phyloP scores from a whole-genome alignment of 2,113 vertebrate genomes.

The Peucedramus taeniatus region DNA sequence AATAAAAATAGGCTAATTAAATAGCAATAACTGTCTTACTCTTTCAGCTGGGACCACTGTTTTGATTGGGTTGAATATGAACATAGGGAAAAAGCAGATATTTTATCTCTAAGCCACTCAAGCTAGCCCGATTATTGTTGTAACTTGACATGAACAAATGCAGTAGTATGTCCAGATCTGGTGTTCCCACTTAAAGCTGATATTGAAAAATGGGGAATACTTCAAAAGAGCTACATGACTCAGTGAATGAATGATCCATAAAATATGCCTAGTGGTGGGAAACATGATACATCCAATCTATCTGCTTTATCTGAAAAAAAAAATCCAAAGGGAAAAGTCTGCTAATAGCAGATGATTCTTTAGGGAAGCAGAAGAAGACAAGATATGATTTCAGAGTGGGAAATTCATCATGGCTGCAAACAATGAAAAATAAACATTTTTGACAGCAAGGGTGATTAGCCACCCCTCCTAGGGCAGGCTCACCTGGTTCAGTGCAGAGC shows the following conservation, averaged over 20 bases:
- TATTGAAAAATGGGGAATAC: conserved; percentile 12
- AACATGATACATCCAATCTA: neutral
- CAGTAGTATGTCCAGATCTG: neutral
- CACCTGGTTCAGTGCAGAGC: neutral
- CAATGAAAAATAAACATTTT: conserved; percentile 11
- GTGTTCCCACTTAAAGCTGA: neutral
- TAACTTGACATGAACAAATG: conserved; percentile 7
- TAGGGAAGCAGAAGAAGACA: neutral
- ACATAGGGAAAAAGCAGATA: neutral
- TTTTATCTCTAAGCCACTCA: neutral
- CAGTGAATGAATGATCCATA: neutral
- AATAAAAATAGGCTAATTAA: conserved; percentile 7
- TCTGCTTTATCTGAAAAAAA: conserved; percentile 1
- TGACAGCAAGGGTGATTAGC: neutral
- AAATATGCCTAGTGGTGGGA: neutral
- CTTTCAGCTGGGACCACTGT: neutral
- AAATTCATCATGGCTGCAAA: conserved; percentile 20
- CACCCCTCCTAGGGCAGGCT: neutral
- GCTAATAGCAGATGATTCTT: neutral
- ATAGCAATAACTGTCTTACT: neutral
- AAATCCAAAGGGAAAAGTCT: neutral
- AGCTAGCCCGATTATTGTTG: neutral
- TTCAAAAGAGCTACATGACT: conserved; percentile 21
- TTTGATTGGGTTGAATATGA: neutral
- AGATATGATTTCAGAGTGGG: neutral